Base-by-base conservation (phyloP, 2,888 invertebrate species). In the Lymantria dispar region DNA sequence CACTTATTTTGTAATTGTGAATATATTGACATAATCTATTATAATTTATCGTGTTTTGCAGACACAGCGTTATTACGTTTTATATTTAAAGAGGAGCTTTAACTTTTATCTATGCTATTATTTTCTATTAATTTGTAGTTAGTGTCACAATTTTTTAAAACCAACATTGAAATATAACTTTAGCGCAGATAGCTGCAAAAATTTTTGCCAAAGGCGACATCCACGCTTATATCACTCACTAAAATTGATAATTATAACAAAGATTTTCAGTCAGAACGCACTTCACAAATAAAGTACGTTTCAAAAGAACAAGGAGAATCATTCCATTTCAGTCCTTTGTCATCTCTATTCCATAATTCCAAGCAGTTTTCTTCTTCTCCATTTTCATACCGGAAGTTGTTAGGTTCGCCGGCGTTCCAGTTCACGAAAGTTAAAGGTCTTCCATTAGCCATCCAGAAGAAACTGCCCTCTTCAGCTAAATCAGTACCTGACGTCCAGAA, bases 401-500 rank as follows among this genome's bases (percentile, higher is more conserved):
- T 98, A 0, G 98, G 98, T 76, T 98, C 98, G 0, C 97, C 97
- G 0, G 97, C 96, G 89, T 97, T 97, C 97, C 97, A 97, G 85
- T 97, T 97, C 64, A 97, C 97, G 85, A 96, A 98, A 30, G 97
- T 96, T 45, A 98, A 93, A 0, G 97, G 97, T 55, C 96, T 92
- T 3, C 97, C 97, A 53, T 96, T 97, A 10, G 97, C 95, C 96
- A 97, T 96, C 97, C 97, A 97, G 92, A 97, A 97, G 93, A 97
- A 97, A 71, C 94, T 94, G 13, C 97, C 97, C 78, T 97, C 97
- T 74, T 97, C 97, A 12, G 97, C 97, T 74, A 97, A 93, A 84
- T 97, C 97, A 7, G 97, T 97, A 67, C 97, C 97, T 8, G 97
- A 97, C 53, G 96, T 97, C 97, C 97, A 98, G 90, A 98, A 98